These are phyloP conservation scores for Oreochromis mossambicus DNA, from an alignment of 2,797 vertebrate species.

Conservation along the genomic window DNA sequence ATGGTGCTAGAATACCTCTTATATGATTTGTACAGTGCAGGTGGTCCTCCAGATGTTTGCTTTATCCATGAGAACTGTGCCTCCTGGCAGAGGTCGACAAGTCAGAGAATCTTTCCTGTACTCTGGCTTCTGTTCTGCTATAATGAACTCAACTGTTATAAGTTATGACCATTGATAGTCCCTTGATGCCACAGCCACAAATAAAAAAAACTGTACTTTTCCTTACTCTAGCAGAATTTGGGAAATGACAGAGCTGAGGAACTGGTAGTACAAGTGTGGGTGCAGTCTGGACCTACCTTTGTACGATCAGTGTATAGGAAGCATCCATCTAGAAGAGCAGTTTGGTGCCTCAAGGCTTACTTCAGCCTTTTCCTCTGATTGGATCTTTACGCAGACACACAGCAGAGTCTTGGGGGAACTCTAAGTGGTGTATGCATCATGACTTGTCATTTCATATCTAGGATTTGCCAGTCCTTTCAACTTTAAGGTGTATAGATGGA, in stretches of 20 bases:
- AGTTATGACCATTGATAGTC: not conserved
- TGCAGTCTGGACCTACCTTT: not conserved
- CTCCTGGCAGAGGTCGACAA: slow-evolving; percentile 23
- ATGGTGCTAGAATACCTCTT: not conserved
- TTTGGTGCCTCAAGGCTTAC: not conserved
- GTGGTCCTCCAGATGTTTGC: slow-evolving; percentile 27
- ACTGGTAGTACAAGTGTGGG: not conserved
- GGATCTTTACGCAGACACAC: not conserved
- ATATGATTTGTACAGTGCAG: slow-evolving; percentile 9
- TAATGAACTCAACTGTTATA: not conserved
- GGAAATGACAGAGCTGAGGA: not conserved
- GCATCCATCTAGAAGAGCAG: not conserved
- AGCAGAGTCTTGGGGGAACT: not conserved
- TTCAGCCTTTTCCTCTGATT: not conserved
- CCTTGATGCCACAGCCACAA: not conserved
- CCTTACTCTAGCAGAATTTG: not conserved
- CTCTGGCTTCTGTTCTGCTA: not conserved
- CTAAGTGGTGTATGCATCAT: not conserved
- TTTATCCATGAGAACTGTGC: not conserved
- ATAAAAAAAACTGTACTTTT: not conserved
- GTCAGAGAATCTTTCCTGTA: not conserved
- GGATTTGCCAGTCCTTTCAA: not conserved
- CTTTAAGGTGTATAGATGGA: not conserved
- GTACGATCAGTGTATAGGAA: not conserved
- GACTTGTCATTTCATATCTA: slow-evolving; percentile 12